These are phyloP conservation scores for Cryptomyrus ogoouensis DNA, from an alignment of 2,113 vertebrate species.

Conservation along the genomic window DNA sequence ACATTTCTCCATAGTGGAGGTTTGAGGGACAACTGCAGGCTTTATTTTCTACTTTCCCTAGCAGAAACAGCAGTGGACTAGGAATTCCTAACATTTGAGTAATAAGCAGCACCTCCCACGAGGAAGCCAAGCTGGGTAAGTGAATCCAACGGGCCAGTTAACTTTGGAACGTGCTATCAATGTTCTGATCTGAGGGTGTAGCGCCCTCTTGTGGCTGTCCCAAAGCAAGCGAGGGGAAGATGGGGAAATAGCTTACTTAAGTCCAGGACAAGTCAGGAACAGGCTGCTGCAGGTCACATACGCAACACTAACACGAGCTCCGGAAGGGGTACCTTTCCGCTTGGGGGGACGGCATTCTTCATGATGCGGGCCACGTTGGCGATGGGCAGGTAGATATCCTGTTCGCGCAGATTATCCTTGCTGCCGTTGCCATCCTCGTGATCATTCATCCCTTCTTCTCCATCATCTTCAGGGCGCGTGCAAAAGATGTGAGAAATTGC, in stretches of 20 bases:
- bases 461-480: slow-evolving; percentile 52
- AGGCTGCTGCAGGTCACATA: neutral
- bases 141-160: neutral
- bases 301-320: neutral
- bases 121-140: neutral
- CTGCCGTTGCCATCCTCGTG: slow-evolving; percentile 86
- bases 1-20: neutral
- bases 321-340: slow-evolving; percentile 79
- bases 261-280: neutral
- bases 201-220: neutral
- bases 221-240: neutral
- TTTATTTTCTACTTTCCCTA: neutral
- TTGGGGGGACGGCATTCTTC: slow-evolving; percentile 96
- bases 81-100: neutral
- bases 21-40: neutral
- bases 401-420: slow-evolving; percentile 95
- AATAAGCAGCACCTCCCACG: neutral
- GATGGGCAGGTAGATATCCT: slow-evolving; percentile 98
- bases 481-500: neutral
- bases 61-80: neutral
- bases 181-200: neutral
- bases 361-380: slow-evolving; percentile 98
- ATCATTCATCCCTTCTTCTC: slow-evolving; percentile 87
- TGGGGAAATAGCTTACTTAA: neutral
- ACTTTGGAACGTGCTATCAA: neutral